Percentiles rank a stretch among this genome's conserved stretches.
Evolutionary conservation across 1,140 invertebrate genomes (phyloP).

Genomic region (Choristoneura fumiferana): DNA sequence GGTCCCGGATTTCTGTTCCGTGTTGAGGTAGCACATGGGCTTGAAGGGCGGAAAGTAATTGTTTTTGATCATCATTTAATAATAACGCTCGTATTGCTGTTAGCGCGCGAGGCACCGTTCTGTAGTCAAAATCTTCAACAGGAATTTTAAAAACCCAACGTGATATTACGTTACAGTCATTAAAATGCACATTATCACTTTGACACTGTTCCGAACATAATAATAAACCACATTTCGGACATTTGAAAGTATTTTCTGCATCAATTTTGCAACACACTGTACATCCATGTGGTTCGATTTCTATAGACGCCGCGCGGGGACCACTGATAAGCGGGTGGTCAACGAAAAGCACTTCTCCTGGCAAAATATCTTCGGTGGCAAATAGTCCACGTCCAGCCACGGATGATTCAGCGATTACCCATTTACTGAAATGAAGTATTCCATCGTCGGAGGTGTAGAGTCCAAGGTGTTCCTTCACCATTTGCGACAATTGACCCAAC

Average conservation of each 20-base stretch:
- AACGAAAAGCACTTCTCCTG: conserved; percentile 83
- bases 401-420: conserved; percentile 75
- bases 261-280: conserved; percentile 78
- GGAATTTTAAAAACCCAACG: conserved; percentile 75
- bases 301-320: conserved; percentile 73
- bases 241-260: conserved; percentile 73
- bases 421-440: conserved; percentile 48
- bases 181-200: conserved; percentile 70
- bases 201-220: conserved; percentile 81
- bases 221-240: conserved; percentile 79
- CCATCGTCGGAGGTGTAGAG: conserved; percentile 36
- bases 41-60: conserved; percentile 79
- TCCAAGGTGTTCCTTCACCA: conserved; percentile 64
- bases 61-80: conserved; percentile 75
- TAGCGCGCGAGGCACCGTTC: conserved; percentile 75
- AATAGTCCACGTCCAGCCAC: conserved; percentile 83
- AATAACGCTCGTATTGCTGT: conserved; percentile 81
- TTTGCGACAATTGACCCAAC: conserved; percentile 70
- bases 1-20: conserved; percentile 79
- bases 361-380: conserved; percentile 80
- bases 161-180: conserved; percentile 81
- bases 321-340: conserved; percentile 84
- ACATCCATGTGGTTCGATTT: conserved; percentile 75
- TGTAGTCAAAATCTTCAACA: conserved; percentile 70
- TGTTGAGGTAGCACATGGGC: conserved; percentile 78